Conservation (phyloP, 2,113 vertebrate genomes). For the Kryptolebias marmoratus region DNA sequence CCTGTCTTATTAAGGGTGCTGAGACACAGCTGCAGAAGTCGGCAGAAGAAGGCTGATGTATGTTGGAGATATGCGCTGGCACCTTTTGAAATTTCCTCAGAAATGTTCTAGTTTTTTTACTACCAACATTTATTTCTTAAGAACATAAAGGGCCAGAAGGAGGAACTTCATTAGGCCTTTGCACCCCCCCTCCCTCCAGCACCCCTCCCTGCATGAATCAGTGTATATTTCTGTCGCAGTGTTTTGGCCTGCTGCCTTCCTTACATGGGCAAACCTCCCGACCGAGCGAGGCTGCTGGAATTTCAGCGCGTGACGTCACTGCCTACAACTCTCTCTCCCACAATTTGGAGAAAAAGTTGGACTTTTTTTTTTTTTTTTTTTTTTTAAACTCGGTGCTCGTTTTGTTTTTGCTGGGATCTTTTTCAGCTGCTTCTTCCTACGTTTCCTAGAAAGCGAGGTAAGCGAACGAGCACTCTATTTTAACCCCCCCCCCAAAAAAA, state of each 20-base stretch:
- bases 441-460: constrained; percentile 83
- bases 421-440: constrained; percentile 60
- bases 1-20: too few species aligned
- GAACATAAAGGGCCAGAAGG: too few species aligned
- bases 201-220: too few species aligned
- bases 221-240: background rate
- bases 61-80: too few species aligned
- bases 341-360: constrained; percentile 82
- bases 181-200: too few species aligned
- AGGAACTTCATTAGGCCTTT: too few species aligned
- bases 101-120: too few species aligned
- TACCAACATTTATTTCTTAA: too few species aligned
- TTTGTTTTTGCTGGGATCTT: constrained; percentile 75
- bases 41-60: too few species aligned
- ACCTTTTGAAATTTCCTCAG: too few species aligned
- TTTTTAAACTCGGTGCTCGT: background rate
- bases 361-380: constrained; percentile 62
- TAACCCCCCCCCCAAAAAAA: too few species aligned
- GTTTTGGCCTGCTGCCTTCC: constrained; percentile 81
- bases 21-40: too few species aligned
- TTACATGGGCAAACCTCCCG: constrained; percentile 85
- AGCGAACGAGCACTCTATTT: constrained; percentile 43
- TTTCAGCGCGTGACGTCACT: constrained; percentile 83
- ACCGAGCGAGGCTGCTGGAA: constrained; percentile 77
- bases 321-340: constrained; percentile 79